Conservation (phyloP, 2,797 vertebrate species). For the Xerus rutilus region DNA sequence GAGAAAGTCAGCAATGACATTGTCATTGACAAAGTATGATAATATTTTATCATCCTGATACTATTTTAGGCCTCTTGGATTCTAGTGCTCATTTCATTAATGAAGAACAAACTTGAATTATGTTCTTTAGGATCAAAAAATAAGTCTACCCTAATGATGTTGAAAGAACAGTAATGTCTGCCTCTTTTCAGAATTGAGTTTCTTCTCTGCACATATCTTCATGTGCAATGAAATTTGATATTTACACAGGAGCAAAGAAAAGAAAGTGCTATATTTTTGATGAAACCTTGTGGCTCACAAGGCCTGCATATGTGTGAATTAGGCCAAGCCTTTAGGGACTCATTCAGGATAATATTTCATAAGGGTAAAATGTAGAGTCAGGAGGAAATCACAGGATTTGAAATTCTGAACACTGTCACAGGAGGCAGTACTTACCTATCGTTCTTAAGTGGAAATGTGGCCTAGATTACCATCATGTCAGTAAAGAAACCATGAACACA, state of each 20-base stretch:
- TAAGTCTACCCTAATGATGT: background rate
- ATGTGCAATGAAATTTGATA: constrained; percentile 16
- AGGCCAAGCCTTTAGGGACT: background rate
- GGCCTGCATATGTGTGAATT: constrained; percentile 17
- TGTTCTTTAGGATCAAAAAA: background rate
- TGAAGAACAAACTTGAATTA: constrained; percentile 2
- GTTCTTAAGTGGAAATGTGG: background rate
- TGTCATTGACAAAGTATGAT: background rate
- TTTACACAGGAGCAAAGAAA: constrained; percentile 42
- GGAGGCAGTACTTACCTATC: background rate
- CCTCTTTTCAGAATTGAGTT: background rate
- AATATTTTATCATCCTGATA: background rate
- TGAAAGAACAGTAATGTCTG: background rate
- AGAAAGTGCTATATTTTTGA: background rate
- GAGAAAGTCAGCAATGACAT: background rate
- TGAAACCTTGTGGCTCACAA: constrained; percentile 6
- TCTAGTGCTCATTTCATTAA: background rate
- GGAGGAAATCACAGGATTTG: background rate
- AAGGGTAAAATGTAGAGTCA: background rate
- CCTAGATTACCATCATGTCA: background rate
- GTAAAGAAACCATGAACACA: background rate
- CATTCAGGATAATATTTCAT: background rate
- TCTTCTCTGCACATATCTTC: background rate
- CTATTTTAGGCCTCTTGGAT: background rate
- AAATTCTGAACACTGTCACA: background rate